Conservation (phyloP, 1,140 invertebrate species). For the Atta cephalotes region DNA sequence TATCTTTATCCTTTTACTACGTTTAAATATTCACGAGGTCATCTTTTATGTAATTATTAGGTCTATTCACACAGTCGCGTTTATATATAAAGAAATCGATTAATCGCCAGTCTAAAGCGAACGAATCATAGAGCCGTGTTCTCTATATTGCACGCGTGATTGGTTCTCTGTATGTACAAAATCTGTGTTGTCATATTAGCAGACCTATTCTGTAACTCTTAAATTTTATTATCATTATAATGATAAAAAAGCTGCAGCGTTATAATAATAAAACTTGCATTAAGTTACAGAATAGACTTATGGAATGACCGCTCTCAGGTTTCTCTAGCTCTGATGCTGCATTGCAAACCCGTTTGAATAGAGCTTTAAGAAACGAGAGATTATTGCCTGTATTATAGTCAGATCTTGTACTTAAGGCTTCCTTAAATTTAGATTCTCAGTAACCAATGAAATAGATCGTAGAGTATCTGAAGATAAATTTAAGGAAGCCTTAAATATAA, state of each 20-base stretch:
- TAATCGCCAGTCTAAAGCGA: neutral
- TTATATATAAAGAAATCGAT: neutral
- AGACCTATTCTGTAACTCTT: too few species aligned
- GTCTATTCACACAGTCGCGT: neutral
- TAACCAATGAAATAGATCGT: too few species aligned
- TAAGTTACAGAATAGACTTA: too few species aligned
- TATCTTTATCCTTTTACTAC: neutral
- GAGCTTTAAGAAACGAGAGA: neutral
- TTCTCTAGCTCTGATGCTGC: neutral
- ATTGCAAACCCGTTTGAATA: neutral
- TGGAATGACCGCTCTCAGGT: too few species aligned
- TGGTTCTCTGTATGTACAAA: neutral
- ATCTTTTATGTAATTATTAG: neutral
- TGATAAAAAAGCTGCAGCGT: too few species aligned
- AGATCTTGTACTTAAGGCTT: too few species aligned
- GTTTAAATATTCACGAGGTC: conserved; percentile 3
- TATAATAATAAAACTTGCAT: too few species aligned
- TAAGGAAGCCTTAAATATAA: too few species aligned
- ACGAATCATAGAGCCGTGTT: neutral
- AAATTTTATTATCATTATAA: too few species aligned
- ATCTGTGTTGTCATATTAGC: neutral
- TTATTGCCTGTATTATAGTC: too few species aligned
- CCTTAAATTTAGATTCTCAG: too few species aligned
- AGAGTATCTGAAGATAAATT: too few species aligned
- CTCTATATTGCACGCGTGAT: neutral